Conservation (phyloP, 2,797 vertebrate species). For the Echiichthys vipera region DNA sequence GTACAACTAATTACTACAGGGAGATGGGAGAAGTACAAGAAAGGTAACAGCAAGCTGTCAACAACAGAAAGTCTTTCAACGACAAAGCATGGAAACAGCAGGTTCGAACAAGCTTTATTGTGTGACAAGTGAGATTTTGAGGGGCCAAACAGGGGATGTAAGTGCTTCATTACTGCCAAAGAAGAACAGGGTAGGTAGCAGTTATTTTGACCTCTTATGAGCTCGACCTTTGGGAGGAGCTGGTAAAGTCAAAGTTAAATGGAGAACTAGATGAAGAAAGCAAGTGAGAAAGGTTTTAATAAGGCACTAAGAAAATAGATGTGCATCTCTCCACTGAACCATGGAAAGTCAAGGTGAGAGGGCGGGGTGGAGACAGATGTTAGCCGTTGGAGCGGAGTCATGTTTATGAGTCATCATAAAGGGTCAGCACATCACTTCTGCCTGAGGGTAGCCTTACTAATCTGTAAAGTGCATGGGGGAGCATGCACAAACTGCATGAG, state of each 20-base stretch:
- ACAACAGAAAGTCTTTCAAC: conserved; percentile 20
- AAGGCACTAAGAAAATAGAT: conserved; percentile 66
- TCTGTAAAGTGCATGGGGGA: conserved; percentile 67
- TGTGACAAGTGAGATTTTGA: conserved; percentile 46
- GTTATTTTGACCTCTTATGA: conserved; percentile 60
- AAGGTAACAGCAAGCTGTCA: conserved; percentile 29
- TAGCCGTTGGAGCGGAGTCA: conserved; percentile 48
- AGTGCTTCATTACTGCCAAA: conserved; percentile 57
- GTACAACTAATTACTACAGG: conserved; percentile 53
- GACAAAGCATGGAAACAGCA: neutral
- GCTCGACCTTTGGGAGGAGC: conserved; percentile 58
- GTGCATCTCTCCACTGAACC: conserved; percentile 26
- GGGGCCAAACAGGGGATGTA: conserved; percentile 38
- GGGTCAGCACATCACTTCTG: conserved; percentile 52
- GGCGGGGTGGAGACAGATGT: conserved; percentile 63
- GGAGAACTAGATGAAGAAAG: conserved; percentile 6
- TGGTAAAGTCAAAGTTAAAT: conserved; percentile 54
- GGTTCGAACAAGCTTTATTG: conserved; percentile 22
- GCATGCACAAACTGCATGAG: conserved; percentile 28
- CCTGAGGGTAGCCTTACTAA: conserved; percentile 56
- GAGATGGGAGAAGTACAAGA: conserved; percentile 14
- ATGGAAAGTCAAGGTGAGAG: conserved; percentile 66
- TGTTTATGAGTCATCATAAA: conserved; percentile 77
- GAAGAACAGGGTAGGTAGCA: conserved; percentile 28
- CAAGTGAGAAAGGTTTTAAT: conserved; percentile 57